A percentile compares a stretch with the other conserved stretches of the same genome.
phyloP scores from a whole-genome alignment of 1,140 invertebrate genomes.

The Meloidogyne chitwoodi region DNA sequence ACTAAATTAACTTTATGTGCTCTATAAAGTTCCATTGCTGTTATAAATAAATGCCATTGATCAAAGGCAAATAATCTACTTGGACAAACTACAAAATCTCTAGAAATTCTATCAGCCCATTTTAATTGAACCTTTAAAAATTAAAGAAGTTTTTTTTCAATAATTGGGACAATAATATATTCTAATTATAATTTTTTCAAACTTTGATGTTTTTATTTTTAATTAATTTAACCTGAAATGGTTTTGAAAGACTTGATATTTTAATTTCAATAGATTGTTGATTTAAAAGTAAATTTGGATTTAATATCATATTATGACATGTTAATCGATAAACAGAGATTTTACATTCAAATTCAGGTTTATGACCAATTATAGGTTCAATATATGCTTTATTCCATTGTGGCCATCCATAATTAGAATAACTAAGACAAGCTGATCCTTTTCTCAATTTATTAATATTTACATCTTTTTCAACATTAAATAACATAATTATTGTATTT shows the following conservation, averaged over 20 bases:
- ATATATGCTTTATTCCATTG: background rate
- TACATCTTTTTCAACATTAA: background rate
- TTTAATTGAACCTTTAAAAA: slow-evolving; percentile 20
- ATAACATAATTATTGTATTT: background rate
- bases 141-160: background rate
- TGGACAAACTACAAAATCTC: slow-evolving; percentile 27
- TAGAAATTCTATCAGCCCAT: background rate
- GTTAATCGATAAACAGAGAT: background rate
- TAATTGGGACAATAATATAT: background rate
- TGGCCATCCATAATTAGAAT: background rate
- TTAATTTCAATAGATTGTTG: background rate
- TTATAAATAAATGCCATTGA: slow-evolving; percentile 29
- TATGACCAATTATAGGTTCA: background rate
- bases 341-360: background rate
- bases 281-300: background rate
- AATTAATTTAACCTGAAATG: background rate
- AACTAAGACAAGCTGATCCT: background rate
- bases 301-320: background rate
- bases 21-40: slow-evolving; percentile 31
- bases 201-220: background rate
- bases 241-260: background rate
- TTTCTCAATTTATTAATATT: background rate
- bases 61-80: slow-evolving; percentile 32
- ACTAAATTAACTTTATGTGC: slow-evolving; percentile 24
- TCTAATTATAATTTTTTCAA: background rate